Base-by-base conservation (phyloP, 2,888 invertebrate species). In the Hyposoter dolosus region DNA sequence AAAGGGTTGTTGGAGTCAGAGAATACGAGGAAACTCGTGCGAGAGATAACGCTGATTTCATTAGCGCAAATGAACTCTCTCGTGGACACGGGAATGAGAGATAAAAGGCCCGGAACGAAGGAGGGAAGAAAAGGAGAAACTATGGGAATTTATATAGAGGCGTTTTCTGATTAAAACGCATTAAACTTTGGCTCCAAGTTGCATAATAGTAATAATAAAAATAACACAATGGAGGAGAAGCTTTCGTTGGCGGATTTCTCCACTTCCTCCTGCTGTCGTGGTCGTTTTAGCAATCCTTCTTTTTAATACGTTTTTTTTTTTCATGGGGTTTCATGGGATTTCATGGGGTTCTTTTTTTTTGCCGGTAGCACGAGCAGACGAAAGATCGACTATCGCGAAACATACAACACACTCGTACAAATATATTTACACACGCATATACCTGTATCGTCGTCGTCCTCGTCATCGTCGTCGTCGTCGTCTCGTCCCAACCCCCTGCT, bases 11-110 rank as follows among this genome's bases (percentile, higher is more conserved):
- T 32, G 68, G 43, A 43, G 40, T 82, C 84, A 87, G 85, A 88
- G 86, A 88, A 89, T 90, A 90, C 87, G 89, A 88, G 88, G 86
- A 89, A 88, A 87, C 88, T 78, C 78, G 45, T 50, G 50, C 40
- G 87, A 84, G 88, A 92, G 93, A 93, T 93, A 93, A 93, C 93
- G 92, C 91, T 92, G 93, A 93, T 93, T 93, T 93, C 93, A 93
- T 93, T 93, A 93, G 91, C 90, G 92, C 90, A 93, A 93, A 93
- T 93, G 93, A 93, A 93, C 92, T 91, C 92, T 89, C 90, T 60
- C 75, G 47, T 56, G 75, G 90, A 90, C 89, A 89, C 88, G 89
- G 74, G 88, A 89, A 90, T 90, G 53, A 65, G 47, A 53, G 50
- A 47, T 40, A 50, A 74, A 79, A 23, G 43, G 40, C 15, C 23